These are phyloP conservation scores for Zeus faber DNA, from an alignment of 2,113 vertebrate genomes.

Conservation along the genomic window DNA sequence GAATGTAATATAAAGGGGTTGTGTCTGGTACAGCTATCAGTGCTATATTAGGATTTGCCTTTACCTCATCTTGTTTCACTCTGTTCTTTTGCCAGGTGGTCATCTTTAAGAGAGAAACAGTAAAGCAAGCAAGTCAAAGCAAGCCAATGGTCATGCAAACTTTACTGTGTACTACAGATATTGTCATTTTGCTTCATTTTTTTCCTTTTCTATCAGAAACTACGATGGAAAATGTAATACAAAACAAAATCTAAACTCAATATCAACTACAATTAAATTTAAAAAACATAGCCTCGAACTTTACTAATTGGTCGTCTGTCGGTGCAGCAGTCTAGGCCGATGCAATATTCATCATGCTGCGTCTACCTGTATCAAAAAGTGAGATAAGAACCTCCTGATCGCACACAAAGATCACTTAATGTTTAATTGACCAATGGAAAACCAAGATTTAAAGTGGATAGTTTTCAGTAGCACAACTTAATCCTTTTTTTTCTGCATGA, in stretches of 20 bases:
- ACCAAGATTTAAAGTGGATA: constrained; percentile 41
- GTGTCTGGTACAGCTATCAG: constrained; percentile 1
- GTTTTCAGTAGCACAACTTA: constrained; percentile 13
- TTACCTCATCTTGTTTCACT: constrained; percentile 23
- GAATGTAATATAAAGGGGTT: background rate
- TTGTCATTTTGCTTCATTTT: background rate
- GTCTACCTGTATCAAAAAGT: constrained; percentile 37
- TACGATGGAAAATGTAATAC: too few species aligned
- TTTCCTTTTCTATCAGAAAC: too few species aligned
- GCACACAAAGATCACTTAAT: constrained; percentile 43
- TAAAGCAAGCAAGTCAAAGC: background rate
- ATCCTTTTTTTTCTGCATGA: background rate
- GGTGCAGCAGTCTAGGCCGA: constrained; percentile 26
- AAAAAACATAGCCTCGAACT: too few species aligned
- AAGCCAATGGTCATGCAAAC: background rate
- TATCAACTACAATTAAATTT: too few species aligned
- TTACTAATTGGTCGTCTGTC: constrained; percentile 30
- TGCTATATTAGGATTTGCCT: constrained; percentile 30
- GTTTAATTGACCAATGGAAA: constrained; percentile 56
- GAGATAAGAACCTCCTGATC: constrained; percentile 43
- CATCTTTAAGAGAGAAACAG: constrained; percentile 7
- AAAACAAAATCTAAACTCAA: too few species aligned
- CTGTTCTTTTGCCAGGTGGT: constrained; percentile 34
- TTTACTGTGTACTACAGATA: background rate
- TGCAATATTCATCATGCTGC: constrained; percentile 55